These are phyloP conservation scores for Pedionomus torquatus DNA, from an alignment of 2,113 vertebrate species.

Conservation along the genomic window DNA sequence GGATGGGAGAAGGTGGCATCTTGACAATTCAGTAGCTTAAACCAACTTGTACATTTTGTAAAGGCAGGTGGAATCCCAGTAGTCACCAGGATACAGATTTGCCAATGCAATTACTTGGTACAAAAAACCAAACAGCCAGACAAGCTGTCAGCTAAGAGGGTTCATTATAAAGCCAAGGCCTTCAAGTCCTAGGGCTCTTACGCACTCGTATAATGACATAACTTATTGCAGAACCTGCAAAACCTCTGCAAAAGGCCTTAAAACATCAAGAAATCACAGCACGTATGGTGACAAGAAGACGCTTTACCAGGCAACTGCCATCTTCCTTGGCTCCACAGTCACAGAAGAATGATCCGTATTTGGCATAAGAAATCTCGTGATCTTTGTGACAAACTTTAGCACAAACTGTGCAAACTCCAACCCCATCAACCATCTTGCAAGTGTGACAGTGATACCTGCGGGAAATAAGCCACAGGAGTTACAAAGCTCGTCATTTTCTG, in stretches of 20 bases:
- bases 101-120: background rate
- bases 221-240: background rate
- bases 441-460: conserved; percentile 99
- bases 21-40: background rate
- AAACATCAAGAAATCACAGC: background rate
- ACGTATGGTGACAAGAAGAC: background rate
- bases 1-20: background rate
- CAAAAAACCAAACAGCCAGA: background rate
- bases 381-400: conserved; percentile 99
- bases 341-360: conserved; percentile 99
- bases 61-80: background rate
- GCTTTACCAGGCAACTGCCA: conserved; percentile 97
- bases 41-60: background rate
- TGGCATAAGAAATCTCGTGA: conserved; percentile 99
- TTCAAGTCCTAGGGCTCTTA: background rate
- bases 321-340: conserved; percentile 99
- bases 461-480: background rate
- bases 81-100: background rate
- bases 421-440: conserved; percentile 99
- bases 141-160: background rate
- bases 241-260: background rate
- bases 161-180: background rate
- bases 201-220: rapidly evolving
- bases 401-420: conserved; percentile 98
- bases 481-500: background rate